Base-by-base conservation (phyloP, 2,888 invertebrate species). In the Parapristionchus giblindavisi region DNA sequence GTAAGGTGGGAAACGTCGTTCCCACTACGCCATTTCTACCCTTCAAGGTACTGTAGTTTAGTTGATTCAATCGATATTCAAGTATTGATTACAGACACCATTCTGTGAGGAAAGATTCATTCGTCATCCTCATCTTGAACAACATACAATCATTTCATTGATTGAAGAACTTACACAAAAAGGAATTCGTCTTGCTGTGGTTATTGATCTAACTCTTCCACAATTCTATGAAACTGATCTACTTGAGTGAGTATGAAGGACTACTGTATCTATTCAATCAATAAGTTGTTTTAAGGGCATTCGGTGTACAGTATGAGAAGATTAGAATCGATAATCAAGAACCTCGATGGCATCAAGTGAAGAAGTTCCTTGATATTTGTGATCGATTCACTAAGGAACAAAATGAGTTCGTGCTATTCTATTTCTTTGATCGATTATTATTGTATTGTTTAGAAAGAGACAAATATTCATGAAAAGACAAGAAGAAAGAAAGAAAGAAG, bases 161-260 rank as follows among this genome's bases (percentile, higher is more conserved):
- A 71, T 71, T 17, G 24, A 71, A 40, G 38, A 71, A 3, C 40
- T 71, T 38, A 56, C 54, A 14, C 27, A 11, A 32, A 56, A 21
- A n/a, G 70, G 70, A 34, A 38, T 56, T 21, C 27, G 56, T 8
- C 29, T 71, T 27, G 43, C 56, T 17, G 43, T 40, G 17, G 70
- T 71, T n/a, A 48, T 71, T 40, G 70, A 71, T n/a, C 70, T 71
- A 54, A 71, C 70, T 17, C 70, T 71, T 4, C 70, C 70, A 2
- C 43, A 32, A 6, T 71, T 71, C 56, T 71, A 71, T 40, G 56
- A 71, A 11, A 54, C 54, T 1, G 56, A 56, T 17, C 24, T 40
- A 3, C 70, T 71, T 24, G 56, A 71, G 70, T 71, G 27, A 36
- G 70, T 38, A 54, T 54, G 56, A 6, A 54, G 56, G 14, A 43